Evolutionary conservation across 2,888 invertebrate species (phyloP).

Genomic region (Xylota sylvarum): DNA sequence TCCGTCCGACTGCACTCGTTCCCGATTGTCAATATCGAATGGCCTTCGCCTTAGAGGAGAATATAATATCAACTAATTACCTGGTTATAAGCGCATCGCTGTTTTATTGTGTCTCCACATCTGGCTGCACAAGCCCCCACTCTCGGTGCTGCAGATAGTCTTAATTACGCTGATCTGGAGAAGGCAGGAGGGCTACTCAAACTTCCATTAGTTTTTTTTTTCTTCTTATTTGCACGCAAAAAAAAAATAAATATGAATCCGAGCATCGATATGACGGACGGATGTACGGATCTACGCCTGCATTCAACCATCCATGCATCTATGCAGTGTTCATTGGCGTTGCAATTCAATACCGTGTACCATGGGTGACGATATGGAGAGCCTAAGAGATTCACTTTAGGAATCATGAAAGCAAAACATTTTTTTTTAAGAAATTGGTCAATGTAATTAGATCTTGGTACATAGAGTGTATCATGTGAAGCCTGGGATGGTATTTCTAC

Average conservation of each 20-base stretch:
- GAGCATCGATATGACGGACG: slow-evolving; percentile 44
- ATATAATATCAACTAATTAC: slow-evolving; percentile 84
- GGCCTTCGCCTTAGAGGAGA: slow-evolving; percentile 72
- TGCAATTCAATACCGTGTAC: slow-evolving; percentile 68
- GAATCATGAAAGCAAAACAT: slow-evolving; percentile 78
- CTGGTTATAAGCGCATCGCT: slow-evolving; percentile 82
- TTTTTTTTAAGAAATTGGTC: slow-evolving; percentile 72
- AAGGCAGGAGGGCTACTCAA: slow-evolving; percentile 26
- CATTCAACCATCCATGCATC: slow-evolving; percentile 34
- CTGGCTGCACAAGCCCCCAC: slow-evolving; percentile 71
- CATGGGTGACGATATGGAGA: slow-evolving; percentile 46
- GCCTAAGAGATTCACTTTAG: slow-evolving; percentile 76
- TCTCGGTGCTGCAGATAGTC: slow-evolving; percentile 41
- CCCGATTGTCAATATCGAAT: slow-evolving; percentile 45
- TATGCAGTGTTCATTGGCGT: slow-evolving; percentile 50
- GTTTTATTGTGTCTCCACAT: slow-evolving; percentile 83
- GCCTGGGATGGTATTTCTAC: background rate
- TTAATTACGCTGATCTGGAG: slow-evolving; percentile 23
- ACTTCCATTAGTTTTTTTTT: slow-evolving; percentile 25
- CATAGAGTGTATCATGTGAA: slow-evolving; percentile 30
- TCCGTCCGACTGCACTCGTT: slow-evolving; percentile 38
- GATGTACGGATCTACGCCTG: slow-evolving; percentile 38
- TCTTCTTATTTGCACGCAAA: slow-evolving; percentile 54
- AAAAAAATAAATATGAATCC: slow-evolving; percentile 41
- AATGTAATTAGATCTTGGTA: slow-evolving; percentile 77